A percentile compares a stretch with the other conserved stretches of the same genome.
Conservation (phyloP, 1,140 invertebrate species). For the Palaemon carinicauda region DNA sequence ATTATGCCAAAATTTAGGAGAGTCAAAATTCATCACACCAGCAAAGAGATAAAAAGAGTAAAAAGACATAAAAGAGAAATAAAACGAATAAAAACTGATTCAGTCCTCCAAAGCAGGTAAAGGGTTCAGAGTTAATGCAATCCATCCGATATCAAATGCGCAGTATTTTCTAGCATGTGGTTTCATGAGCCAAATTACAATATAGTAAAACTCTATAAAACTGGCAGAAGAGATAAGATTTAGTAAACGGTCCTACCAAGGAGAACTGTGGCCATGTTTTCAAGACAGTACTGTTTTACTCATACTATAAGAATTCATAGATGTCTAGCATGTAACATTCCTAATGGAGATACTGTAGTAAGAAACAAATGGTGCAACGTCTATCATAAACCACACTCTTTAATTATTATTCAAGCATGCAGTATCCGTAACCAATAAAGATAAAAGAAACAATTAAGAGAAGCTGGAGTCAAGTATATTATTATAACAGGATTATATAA, state of each 20-base stretch:
- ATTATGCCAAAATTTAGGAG: constrained; percentile 51
- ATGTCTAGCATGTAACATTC: constrained; percentile 44
- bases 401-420: neutral
- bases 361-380: constrained; percentile 38
- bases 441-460: no score
- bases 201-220: no score
- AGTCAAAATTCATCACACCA: constrained; percentile 38
- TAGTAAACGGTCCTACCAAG: neutral
- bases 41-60: neutral
- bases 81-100: neutral
- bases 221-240: neutral
- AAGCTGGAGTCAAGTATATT: no score
- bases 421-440: no score
- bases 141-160: neutral
- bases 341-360: constrained; percentile 11
- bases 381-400: constrained; percentile 15
- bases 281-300: constrained; percentile 39
- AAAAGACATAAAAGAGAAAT: no score
- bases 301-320: constrained; percentile 35
- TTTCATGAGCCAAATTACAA: neutral
- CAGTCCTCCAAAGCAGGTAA: neutral
- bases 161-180: neutral
- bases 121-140: neutral
- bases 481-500: no score
- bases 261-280: constrained; percentile 13